A percentile compares a stretch with the other conserved stretches of the same genome.
Evolutionary conservation across 2,888 invertebrate genomes (phyloP).

Genomic region (Conomelus anceps): DNA sequence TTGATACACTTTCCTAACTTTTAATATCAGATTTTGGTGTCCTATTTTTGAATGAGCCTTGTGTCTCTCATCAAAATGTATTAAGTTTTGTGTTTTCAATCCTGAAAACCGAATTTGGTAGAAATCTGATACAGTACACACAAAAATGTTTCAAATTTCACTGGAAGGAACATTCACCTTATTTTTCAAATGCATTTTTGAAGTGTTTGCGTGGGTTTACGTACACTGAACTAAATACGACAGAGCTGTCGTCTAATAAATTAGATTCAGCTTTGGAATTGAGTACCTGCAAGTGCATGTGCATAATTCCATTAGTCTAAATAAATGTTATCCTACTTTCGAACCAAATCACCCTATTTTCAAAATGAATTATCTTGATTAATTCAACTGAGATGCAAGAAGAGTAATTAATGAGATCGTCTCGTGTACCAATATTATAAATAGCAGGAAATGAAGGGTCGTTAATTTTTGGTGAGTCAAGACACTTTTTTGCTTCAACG

Average conservation of each 20-base stretch:
- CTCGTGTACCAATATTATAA: background rate
- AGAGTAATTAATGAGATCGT: background rate
- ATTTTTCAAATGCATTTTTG: background rate
- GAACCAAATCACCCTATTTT: background rate
- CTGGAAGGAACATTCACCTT: too few relatives aligned
- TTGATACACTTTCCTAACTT: too few relatives aligned
- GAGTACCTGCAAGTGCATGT: too few relatives aligned
- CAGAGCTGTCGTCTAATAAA: background rate
- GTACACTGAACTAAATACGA: background rate
- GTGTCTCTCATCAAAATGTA: too few relatives aligned
- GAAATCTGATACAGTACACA: too few relatives aligned
- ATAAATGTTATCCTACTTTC: too few relatives aligned
- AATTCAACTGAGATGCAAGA: background rate
- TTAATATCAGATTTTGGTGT: too few relatives aligned
- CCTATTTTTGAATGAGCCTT: too few relatives aligned
- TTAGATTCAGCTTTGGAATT: background rate
- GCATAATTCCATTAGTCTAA: too few relatives aligned
- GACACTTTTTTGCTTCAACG: background rate
- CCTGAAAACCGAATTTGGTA: too few relatives aligned
- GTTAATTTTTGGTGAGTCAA: background rate
- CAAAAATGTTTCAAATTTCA: too few relatives aligned
- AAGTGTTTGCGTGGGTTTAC: background rate
- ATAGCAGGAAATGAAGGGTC: background rate
- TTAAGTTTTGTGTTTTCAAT: too few relatives aligned
- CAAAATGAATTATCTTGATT: background rate